phyloP scores from a whole-genome alignment of 64 coral and sea anemone genomes.

The Cladopsammia gracilis region DNA sequence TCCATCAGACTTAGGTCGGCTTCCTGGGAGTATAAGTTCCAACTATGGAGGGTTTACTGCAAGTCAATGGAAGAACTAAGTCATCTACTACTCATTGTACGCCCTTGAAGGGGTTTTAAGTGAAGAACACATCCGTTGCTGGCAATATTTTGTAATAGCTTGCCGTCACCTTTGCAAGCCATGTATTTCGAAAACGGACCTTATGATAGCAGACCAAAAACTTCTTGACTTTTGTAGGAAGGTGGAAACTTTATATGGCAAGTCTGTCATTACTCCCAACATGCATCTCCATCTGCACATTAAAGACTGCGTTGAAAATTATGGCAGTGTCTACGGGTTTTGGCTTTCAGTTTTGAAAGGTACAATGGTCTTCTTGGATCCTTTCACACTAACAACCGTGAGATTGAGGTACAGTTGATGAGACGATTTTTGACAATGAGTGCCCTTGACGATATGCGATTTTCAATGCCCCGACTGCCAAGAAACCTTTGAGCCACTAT shows the following conservation, averaged over 20 bases:
- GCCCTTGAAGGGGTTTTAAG: conserved; percentile 9
- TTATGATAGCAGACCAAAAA: conserved; percentile 14
- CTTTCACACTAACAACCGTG: conserved; percentile 58
- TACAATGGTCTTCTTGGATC: conserved; percentile 65
- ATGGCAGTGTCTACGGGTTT: no score
- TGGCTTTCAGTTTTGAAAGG: no score
- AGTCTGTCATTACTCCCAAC: conserved; percentile 6
- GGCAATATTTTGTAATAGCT: conserved; percentile 60
- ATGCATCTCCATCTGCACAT: conserved; percentile 63
- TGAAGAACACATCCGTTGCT: conserved; percentile 52
- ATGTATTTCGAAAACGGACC: conserved; percentile 15
- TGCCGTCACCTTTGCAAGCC: conserved; percentile 38
- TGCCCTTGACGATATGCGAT: no score
- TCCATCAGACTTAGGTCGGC: no score
- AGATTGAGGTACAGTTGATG: conserved; percentile 56
- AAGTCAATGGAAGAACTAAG: conserved; percentile 78
- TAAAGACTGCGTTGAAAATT: no score
- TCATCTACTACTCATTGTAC: conserved; percentile 34
- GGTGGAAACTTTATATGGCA: conserved; percentile 49
- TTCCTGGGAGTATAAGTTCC: conserved; percentile 28
- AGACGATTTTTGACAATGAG: conserved; percentile 18
- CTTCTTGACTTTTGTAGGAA: conserved; percentile 63
- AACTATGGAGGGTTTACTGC: conserved; percentile 69
- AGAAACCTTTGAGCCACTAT: no score
- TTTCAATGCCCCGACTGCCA: no score